Evolutionary conservation across 2,797 vertebrate genomes (phyloP).

Genomic region (Gobio occitaniae): DNA sequence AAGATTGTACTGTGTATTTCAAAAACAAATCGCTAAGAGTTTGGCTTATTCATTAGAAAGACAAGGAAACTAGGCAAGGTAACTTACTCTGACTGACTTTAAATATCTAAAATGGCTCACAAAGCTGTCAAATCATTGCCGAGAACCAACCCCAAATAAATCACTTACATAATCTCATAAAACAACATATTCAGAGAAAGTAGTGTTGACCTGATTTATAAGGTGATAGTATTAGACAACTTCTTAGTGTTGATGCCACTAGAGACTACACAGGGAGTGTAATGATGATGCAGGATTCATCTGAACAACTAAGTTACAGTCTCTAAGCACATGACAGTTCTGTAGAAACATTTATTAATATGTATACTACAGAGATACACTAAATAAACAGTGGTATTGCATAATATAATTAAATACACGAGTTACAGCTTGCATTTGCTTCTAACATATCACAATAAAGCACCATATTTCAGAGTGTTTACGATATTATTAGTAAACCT

Average conservation of each 20-base stretch:
- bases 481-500: background rate
- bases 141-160: background rate
- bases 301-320: background rate
- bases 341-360: background rate
- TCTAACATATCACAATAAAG: background rate
- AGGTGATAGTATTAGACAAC: background rate
- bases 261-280: background rate
- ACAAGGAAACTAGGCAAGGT: background rate
- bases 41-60: background rate
- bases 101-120: background rate
- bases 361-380: background rate
- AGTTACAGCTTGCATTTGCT: background rate
- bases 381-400: background rate
- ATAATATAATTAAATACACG: background rate
- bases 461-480: background rate
- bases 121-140: background rate
- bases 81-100: background rate
- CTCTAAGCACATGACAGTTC: background rate
- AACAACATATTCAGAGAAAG: background rate
- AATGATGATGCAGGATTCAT: background rate
- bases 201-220: background rate
- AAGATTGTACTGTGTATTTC: background rate
- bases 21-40: slow-evolving; percentile 20
- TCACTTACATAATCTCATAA: background rate
- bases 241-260: background rate